phyloP scores from a whole-genome alignment of 1,140 invertebrate species.

The Anastrepha obliqua region DNA sequence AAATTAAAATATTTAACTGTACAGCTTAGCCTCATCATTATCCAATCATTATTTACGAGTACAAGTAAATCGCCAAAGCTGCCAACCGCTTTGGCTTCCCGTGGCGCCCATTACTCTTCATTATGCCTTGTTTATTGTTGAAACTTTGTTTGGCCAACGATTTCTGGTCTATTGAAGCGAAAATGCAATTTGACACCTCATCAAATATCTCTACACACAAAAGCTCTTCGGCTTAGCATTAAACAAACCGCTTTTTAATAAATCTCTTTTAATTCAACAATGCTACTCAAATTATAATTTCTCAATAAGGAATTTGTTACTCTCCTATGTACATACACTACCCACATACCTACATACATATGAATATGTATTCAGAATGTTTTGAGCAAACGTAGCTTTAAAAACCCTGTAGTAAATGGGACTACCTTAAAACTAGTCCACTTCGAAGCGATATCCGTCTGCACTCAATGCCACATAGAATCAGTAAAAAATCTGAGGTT shows the following conservation, averaged over 20 bases:
- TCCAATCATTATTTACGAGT: neutral
- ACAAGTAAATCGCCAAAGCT: neutral
- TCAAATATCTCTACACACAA: neutral
- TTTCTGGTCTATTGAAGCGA: conserved; percentile 10
- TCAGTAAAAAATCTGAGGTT: too few species aligned
- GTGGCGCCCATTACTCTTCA: conserved; percentile 48
- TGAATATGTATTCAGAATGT: neutral
- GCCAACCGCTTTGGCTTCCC: neutral
- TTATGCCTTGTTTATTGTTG: conserved; percentile 28
- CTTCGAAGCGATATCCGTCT: too few species aligned
- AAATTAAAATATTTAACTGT: neutral
- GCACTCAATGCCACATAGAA: too few species aligned
- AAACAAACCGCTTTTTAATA: conserved; percentile 24
- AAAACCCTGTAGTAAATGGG: too few species aligned
- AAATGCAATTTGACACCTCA: conserved; percentile 45
- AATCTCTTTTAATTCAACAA: conserved; percentile 22
- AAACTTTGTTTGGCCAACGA: neutral
- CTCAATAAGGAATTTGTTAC: neutral
- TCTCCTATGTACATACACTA: neutral
- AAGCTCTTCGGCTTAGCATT: conserved; percentile 16
- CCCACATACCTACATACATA: neutral
- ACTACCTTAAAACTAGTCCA: too few species aligned
- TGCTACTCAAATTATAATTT: conserved; percentile 32
- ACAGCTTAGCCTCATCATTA: neutral
- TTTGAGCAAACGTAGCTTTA: too few species aligned